Evolutionary conservation across 2,797 vertebrate genomes (phyloP).

Genomic region (Hipposideros larvatus): DNA sequence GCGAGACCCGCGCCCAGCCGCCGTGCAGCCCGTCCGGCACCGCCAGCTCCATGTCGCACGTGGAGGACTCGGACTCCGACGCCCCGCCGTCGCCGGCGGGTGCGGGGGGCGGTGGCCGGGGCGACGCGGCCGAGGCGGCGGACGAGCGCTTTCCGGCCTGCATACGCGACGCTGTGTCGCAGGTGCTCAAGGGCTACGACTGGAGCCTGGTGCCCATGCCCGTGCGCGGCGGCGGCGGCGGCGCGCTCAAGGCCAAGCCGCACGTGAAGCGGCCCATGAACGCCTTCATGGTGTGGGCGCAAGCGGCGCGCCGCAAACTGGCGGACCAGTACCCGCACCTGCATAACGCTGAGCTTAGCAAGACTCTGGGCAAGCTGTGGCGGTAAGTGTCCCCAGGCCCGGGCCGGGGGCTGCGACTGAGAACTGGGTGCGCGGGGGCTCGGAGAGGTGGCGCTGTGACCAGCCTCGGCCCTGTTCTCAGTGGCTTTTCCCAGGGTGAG

Average conservation of each 20-base stretch:
- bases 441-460: neutral
- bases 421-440: neutral
- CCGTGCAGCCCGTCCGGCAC: constrained; percentile 96
- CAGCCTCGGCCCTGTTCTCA: neutral
- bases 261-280: constrained; percentile 99
- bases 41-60: constrained; percentile 94
- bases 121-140: constrained; percentile 90
- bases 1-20: constrained; percentile 94
- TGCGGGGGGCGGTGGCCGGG: constrained; percentile 55
- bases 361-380: constrained; percentile 97
- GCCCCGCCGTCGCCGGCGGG: constrained; percentile 92
- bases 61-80: constrained; percentile 97
- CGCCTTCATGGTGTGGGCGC: constrained; percentile 99
- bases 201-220: constrained; percentile 99
- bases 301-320: constrained; percentile 97
- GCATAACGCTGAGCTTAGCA: constrained; percentile 98
- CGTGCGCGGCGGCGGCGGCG: constrained; percentile 91
- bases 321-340: constrained; percentile 98
- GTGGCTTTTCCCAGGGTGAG: constrained; percentile 22
- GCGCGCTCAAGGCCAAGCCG: constrained; percentile 94
- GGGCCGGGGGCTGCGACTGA: neutral
- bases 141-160: constrained; percentile 98
- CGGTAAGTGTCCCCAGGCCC: constrained; percentile 88
- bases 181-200: constrained; percentile 98
- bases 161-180: constrained; percentile 97